Evolutionary conservation across 2,113 vertebrate species (phyloP).

Genomic region (Vireo altiloquus): DNA sequence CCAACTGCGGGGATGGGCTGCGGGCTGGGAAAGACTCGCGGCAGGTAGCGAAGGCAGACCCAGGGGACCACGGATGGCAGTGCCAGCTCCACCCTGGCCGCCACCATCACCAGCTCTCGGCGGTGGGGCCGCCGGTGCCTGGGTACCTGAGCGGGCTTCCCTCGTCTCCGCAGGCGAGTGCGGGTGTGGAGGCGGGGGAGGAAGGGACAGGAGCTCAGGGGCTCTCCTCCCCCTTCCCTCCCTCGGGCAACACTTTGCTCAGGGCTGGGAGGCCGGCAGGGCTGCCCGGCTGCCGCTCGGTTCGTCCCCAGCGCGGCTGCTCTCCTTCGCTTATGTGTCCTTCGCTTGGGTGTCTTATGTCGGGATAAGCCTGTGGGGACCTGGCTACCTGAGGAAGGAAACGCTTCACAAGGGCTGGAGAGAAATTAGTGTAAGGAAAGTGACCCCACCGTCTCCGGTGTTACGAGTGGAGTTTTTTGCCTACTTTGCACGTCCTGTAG

Average conservation of each 20-base stretch:
- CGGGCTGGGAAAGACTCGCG: background rate
- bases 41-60: background rate
- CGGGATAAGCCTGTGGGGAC: background rate
- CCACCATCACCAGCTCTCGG: background rate
- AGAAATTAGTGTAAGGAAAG: background rate
- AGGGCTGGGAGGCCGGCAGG: background rate
- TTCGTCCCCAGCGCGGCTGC: background rate
- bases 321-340: background rate
- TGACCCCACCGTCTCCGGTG: background rate
- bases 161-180: background rate
- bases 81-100: background rate
- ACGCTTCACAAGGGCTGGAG: background rate
- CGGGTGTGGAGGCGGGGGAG: background rate
- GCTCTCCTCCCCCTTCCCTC: background rate
- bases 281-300: background rate
- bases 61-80: background rate
- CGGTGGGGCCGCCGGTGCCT: background rate
- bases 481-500: background rate
- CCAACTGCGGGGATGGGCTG: background rate
- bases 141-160: background rate
- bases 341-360: too few relatives aligned
- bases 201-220: background rate
- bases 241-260: background rate
- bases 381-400: background rate
- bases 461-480: background rate